Base-by-base conservation (phyloP, 1,140 invertebrate genomes). In the Solenopsis fugax region DNA sequence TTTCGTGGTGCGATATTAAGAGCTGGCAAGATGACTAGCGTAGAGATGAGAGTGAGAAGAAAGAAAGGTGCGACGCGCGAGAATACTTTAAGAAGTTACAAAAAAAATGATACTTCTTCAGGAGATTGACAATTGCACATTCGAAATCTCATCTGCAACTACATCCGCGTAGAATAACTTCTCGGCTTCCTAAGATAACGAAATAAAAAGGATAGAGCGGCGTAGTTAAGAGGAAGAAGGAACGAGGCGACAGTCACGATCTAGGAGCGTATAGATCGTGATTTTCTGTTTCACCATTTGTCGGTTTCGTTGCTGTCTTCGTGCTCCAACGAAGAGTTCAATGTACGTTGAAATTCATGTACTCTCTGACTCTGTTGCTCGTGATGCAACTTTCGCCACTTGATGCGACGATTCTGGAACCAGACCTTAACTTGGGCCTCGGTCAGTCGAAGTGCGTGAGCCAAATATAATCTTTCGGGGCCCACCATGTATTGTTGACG, bases 391-490 rank as follows among this genome's bases (percentile, higher is more conserved):
- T 99, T 99, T 29, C 98, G 96, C 98, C 98, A 99, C 96, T 99
- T 99, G 87, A 99, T 99, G 45, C 99, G 96, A 34, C 99, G 96
- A 94, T 99, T 99, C 95, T 99, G 99, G 94, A 99, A 99, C 98
- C 99, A 99, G 1, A 99, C 98, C 95, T 99, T 99, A 0, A 99
- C 98, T 96, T 98, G 96, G 5, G 98, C 98, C 95, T 99, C 98
- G 0, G 98, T 98, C 1, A 99, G 95, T 85, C 98, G 97, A 1
- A 99, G 95, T 0, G 97, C 97, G 91, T 98, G 97, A 0, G 98
- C 98, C 56, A 99, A 95, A 92, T 99, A 98, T 0, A 98, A 96
- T 88, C 99, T 95, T 94, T 99, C 98, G 0, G 98, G 98, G 0
- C 98, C 98, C 4, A 98, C 98, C 98, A 99, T 98, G 94, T 99